A percentile compares a stretch with the other conserved stretches of the same genome.
Conservation (phyloP, 2,888 invertebrate genomes). For the Trimorus sp. region DNA sequence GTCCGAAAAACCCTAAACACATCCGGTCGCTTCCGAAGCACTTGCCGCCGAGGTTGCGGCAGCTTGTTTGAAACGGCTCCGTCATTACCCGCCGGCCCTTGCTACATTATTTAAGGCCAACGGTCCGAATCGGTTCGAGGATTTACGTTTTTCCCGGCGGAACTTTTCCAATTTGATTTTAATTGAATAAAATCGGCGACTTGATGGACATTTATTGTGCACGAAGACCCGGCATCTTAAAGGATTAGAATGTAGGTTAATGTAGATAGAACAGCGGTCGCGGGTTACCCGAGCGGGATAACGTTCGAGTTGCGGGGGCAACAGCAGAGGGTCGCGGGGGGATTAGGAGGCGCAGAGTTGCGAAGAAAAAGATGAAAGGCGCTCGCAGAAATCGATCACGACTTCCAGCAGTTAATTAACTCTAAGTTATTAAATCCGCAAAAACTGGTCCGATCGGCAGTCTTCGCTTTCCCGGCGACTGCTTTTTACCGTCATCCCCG, state of each 20-base stretch:
- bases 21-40: no score
- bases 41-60: not conserved
- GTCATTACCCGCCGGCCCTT: not conserved
- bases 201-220: conserved; percentile 52
- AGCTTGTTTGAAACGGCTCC: not conserved
- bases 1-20: no score
- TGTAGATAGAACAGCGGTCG: conserved; percentile 43
- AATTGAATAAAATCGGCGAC: conserved; percentile 23
- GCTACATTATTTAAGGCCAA: conserved; percentile 6
- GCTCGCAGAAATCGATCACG: conserved; percentile 75
- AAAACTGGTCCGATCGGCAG: conserved; percentile 73
- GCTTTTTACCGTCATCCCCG: conserved; percentile 49
- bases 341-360: conserved; percentile 26
- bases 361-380: conserved; percentile 52
- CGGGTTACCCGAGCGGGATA: conserved; percentile 42
- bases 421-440: conserved; percentile 79
- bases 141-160: not conserved
- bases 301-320: conserved; percentile 33
- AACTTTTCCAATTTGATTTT: conserved; percentile 18
- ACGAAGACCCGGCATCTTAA: conserved; percentile 45
- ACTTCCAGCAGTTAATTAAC: conserved; percentile 79
- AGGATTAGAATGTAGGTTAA: conserved; percentile 57
- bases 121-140: not conserved
- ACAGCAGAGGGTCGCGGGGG: conserved; percentile 17
- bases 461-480: conserved; percentile 66